Evolutionary conservation across 2,113 vertebrate genomes (phyloP).

Genomic region (Pseudorasbora parva): DNA sequence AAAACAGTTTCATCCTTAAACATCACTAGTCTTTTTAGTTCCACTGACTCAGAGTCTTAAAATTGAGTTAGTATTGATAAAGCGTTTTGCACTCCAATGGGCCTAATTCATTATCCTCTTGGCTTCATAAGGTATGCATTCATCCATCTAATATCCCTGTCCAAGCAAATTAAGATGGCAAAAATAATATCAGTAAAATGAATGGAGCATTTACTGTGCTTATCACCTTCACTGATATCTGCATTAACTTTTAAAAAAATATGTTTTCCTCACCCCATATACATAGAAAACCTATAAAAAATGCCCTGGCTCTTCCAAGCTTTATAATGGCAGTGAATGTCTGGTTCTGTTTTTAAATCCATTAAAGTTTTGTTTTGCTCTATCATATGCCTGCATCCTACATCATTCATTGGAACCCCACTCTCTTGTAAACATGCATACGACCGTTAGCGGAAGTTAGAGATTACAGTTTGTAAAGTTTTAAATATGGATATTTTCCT

Average conservation of each 20-base stretch:
- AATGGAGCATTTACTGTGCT: neutral
- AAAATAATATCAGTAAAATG: conserved; percentile 15
- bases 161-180: conserved; percentile 33
- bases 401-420: too few relatives aligned
- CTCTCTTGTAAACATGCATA: too few relatives aligned
- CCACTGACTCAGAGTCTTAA: neutral
- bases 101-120: conserved; percentile 41
- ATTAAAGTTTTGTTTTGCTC: too few relatives aligned
- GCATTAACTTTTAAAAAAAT: neutral
- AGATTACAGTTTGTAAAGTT: too few relatives aligned
- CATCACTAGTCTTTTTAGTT: conserved; percentile 1
- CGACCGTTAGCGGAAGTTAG: too few relatives aligned
- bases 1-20: conserved; percentile 42
- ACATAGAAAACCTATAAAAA: too few relatives aligned
- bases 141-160: conserved; percentile 16
- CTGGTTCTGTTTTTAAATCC: too few relatives aligned
- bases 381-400: too few relatives aligned
- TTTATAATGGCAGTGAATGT: too few relatives aligned
- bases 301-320: too few relatives aligned
- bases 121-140: conserved; percentile 22
- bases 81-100: conserved; percentile 27
- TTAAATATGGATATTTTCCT: too few relatives aligned
- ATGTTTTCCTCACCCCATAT: too few relatives aligned
- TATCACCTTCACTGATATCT: neutral
- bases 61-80: conserved; percentile 35